Evolutionary conservation across 1,140 invertebrate genomes (phyloP).

Genomic region (Hypsibius dujardini): DNA sequence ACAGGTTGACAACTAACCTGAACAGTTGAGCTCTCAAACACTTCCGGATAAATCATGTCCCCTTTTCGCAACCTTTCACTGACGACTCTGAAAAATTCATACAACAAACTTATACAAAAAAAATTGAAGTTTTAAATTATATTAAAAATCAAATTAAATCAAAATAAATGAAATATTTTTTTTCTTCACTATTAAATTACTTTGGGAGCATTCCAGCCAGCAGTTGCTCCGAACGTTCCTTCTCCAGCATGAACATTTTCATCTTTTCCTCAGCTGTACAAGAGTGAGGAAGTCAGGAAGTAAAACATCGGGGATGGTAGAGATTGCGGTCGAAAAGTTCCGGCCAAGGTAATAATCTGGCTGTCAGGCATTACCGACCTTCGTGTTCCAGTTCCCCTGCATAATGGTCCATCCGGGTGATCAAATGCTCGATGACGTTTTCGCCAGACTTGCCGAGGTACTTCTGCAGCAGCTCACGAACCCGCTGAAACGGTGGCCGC

Average conservation of each 20-base stretch:
- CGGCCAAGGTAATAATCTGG: too few relatives aligned
- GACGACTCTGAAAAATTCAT: constrained; percentile 44
- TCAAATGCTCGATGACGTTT: constrained; percentile 78
- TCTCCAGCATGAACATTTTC: constrained; percentile 84
- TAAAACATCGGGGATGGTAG: too few relatives aligned
- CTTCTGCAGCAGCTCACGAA: constrained; percentile 34
- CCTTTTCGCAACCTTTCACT: constrained; percentile 61
- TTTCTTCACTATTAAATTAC: constrained; percentile 34
- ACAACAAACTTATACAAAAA: neutral
- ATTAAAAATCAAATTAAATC: too few relatives aligned
- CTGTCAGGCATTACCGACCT: too few relatives aligned
- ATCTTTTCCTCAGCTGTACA: constrained; percentile 68
- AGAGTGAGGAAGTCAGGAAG: too few relatives aligned
- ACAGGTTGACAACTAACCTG: neutral
- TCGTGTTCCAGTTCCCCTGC: constrained; percentile 86
- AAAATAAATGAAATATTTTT: neutral
- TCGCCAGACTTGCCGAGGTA: constrained; percentile 43
- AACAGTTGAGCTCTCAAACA: constrained; percentile 65
- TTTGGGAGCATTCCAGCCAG: constrained; percentile 83
- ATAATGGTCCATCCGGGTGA: constrained; percentile 95
- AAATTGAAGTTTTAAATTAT: too few relatives aligned
- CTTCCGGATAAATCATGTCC: constrained; percentile 61
- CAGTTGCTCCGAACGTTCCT: constrained; percentile 84
- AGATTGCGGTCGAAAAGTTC: too few relatives aligned
- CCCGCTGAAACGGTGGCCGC: constrained; percentile 61